Base-by-base conservation (phyloP, 2,888 invertebrate species). In the Dolichopus griseipennis region DNA sequence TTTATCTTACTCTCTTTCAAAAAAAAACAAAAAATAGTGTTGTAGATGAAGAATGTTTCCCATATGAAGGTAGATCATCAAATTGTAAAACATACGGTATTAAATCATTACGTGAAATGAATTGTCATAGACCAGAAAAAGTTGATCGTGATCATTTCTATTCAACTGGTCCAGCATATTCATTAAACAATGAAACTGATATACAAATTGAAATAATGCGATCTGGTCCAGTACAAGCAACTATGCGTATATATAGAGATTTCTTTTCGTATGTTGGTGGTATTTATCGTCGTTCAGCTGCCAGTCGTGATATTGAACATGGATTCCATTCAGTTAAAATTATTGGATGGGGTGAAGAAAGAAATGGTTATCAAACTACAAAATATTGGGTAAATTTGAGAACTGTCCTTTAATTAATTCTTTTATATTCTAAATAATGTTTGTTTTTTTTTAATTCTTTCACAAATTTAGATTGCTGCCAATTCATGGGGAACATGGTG, bases 181-280 rank as follows among this genome's bases (percentile, higher is more conserved):
- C 89, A 67, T 82, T 94, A 66, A 85, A 86, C 71, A 87, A 87
- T 71, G 91, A 91, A 78, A 85, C 87, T 18, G 95, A 95, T 75
- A 93, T 97, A 73, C 95, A 93, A 94, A 86, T 90, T 67, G 97
- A 97, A 78, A 94, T 97, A 67, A 84, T 88, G 81, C 87, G 87
- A 65, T 93, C 93, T 64, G 97, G 97, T 65, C 97, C 97, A 1
- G 94, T 97, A 1, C 96, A 96, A 86, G 95, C 96, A 1, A 90
- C 93, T 18, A 92, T 97, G 89, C 87, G 87, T 71, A 92, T 97
- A 2, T 88, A 92, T 77, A 91, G 92, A 73, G 97, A 97, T 81
- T 95, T 97, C 85, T 97, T 94, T 85, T 86, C 90, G 75, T 97
- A 97, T 83, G 85, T 85, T 68, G 85, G 87, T 62, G 97, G 97